Conservation (phyloP, 1,140 invertebrate genomes). For the Drosophila yakuba region DNA sequence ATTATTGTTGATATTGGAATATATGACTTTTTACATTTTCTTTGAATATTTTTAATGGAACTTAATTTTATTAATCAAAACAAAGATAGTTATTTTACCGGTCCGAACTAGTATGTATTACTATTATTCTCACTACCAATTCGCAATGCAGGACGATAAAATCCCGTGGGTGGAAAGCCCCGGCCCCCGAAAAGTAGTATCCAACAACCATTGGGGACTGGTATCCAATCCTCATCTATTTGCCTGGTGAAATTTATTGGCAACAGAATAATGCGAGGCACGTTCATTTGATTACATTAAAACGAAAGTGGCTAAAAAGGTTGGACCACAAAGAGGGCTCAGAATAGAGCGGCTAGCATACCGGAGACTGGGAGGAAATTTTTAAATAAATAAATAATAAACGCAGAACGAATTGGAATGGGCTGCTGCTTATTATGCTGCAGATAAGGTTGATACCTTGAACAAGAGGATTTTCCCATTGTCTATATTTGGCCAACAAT, state of each 20-base stretch:
- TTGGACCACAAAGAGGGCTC: conserved; percentile 44
- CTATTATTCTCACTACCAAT: neutral
- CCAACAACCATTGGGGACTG: conserved; percentile 9
- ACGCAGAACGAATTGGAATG: conserved; percentile 32
- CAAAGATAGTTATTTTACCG: neutral
- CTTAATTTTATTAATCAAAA: no score
- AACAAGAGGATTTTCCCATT: conserved; percentile 28
- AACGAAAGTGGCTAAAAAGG: conserved; percentile 83
- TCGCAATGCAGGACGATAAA: neutral
- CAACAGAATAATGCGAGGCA: conserved; percentile 77
- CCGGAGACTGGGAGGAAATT: conserved; percentile 57
- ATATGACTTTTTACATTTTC: no score
- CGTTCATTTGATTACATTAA: conserved; percentile 84
- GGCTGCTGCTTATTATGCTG: conserved; percentile 41
- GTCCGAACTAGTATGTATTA: neutral
- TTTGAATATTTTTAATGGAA: no score
- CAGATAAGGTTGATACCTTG: conserved; percentile 39
- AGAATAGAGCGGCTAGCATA: neutral
- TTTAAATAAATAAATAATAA: conserved; percentile 83
- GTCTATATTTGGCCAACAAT: conserved; percentile 13
- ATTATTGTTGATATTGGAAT: no score
- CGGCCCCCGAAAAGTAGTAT: conserved; percentile 28
- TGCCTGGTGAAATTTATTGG: conserved; percentile 80
- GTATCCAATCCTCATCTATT: conserved; percentile 64
- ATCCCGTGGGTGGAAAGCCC: conserved; percentile 13